phyloP scores from a whole-genome alignment of 2,113 vertebrate species.

The Anas platyrhynchos region DNA sequence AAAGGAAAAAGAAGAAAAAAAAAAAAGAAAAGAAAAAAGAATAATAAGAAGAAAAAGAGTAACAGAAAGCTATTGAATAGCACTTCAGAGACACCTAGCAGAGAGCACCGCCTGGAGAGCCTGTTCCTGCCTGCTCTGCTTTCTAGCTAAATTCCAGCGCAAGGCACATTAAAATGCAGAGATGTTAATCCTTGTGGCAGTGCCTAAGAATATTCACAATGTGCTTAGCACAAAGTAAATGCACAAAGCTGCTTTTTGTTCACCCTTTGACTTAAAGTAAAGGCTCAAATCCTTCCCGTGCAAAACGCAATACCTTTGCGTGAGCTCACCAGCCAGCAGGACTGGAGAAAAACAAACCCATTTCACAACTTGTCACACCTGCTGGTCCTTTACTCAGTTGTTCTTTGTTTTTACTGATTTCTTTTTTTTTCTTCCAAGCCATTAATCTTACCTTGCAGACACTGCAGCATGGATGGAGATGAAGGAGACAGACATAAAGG shows the following conservation, averaged over 20 bases:
- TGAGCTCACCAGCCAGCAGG: background rate
- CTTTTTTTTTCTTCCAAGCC: background rate
- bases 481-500: background rate
- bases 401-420: background rate
- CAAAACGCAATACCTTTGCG: background rate
- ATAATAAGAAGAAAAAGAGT: background rate
- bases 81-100: constrained; percentile 43
- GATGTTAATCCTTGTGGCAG: constrained; percentile 67
- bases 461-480: background rate
- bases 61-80: constrained; percentile 10
- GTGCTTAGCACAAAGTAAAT: constrained; percentile 49
- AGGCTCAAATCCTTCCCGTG: background rate
- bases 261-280: background rate
- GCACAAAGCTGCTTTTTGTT: constrained; percentile 60
- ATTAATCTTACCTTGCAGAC: constrained; percentile 47
- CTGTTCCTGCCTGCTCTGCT: constrained; percentile 4
- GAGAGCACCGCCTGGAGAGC: background rate
- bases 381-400: background rate
- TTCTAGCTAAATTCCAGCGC: constrained; percentile 36
- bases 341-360: background rate
- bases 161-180: constrained; percentile 64
- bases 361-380: background rate
- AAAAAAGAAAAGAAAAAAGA: too few relatives aligned
- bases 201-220: constrained; percentile 64
- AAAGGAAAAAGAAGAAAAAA: background rate